Percentiles rank a stretch among this genome's conserved stretches.
Evolutionary conservation across 2,113 vertebrate species (phyloP).

Genomic region (Aptenodytes patagonicus): DNA sequence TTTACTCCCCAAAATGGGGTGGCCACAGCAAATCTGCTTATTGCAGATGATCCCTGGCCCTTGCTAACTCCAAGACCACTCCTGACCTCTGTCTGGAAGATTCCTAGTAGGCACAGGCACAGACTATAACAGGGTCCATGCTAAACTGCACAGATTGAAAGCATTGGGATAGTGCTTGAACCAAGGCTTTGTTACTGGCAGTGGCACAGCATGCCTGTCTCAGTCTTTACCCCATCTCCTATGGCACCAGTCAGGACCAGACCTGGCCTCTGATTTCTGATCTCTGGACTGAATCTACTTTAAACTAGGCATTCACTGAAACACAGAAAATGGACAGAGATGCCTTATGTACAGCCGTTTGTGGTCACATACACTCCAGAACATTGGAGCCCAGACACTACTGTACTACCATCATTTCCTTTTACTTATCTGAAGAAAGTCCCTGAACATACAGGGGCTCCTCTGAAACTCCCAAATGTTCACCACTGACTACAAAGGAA

Average conservation of each 20-base stretch:
- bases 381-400: neutral
- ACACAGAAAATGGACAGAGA: neutral
- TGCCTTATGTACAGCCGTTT: neutral
- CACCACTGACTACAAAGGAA: neutral
- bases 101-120: neutral
- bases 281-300: neutral
- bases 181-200: neutral
- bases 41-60: neutral
- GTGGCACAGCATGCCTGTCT: neutral
- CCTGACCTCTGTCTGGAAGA: neutral
- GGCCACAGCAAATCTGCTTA: neutral
- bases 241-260: neutral
- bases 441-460: fast-evolving
- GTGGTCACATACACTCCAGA: neutral
- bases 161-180: neutral
- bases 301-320: neutral
- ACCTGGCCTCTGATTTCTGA: neutral
- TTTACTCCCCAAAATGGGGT: neutral
- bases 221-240: neutral
- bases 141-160: neutral
- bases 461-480: neutral
- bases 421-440: neutral
- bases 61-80: neutral
- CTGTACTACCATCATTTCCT: neutral
- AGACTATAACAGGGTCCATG: neutral